Evolutionary conservation across 2,888 invertebrate genomes (phyloP), one percentile per base, ranked within the genome.

Genomic region (Alviniconcha strummeri): DNA sequence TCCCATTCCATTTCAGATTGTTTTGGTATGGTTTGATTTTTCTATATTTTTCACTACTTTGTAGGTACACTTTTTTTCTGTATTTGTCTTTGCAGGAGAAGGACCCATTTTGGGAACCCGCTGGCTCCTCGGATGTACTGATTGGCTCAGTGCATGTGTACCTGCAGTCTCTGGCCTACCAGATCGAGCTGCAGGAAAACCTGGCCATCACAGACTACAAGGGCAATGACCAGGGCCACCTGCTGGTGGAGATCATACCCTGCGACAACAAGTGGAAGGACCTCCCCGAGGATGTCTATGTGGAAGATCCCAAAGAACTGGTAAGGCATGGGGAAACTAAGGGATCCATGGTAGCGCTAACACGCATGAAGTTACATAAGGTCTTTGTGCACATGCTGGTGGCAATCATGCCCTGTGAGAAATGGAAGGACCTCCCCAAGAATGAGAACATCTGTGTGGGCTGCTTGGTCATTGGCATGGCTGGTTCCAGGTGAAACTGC

Each of bases 291-390:
- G 94, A 94, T 86, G 92, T 91, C 78, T 95, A 94, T 90, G 94
- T 95, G 11, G 95, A 95, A 84, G 92, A 93, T 83, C 95, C 95
- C 3, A 90, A 90, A 56, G 94, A 95, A 88, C 88, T 95, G 89
- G 93, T 92, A 85, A 80, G 80, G 9, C 3, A n/a, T 71, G 13
- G 36, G 36, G 3, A 36, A 36, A 36, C 36, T 36, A 36, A 36
- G 36, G 36, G 36, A 36, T 1, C 36, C 36, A 36, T 36, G 3
- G 36, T 36, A 36, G 36, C 3, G 36, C 36, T 36, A 36, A 36
- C 36, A 36, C 36, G 3, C 36, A 3, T 36, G 36, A 36, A 7
- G 76, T 17, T 9, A 13, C n/a, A 52, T 54, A 52, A 76, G 17
- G 54, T 52, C 6, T 76, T 52, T 19, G 76, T 54, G 36, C 54